These are phyloP conservation scores for Aphyosemion australe DNA, from an alignment of 2,113 vertebrate genomes.

Conservation along the genomic window DNA sequence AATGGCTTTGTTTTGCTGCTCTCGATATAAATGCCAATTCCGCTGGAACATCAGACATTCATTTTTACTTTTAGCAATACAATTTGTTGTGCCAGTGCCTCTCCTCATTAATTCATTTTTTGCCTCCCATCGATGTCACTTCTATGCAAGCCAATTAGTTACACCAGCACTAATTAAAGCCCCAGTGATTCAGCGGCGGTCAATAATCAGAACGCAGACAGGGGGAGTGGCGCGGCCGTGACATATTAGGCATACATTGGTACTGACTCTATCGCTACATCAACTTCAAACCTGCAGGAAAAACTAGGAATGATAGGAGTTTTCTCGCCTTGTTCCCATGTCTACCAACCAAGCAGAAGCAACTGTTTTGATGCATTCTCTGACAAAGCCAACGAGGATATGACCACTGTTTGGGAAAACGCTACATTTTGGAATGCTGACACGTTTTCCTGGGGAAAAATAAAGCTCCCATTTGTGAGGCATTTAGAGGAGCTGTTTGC, in stretches of 20 bases:
- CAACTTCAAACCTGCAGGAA: neutral
- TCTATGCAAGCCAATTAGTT: slow-evolving; percentile 68
- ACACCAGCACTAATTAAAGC: slow-evolving; percentile 71
- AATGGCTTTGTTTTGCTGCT: slow-evolving; percentile 17
- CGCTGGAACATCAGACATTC: slow-evolving; percentile 7
- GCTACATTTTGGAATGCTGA: slow-evolving; percentile 24
- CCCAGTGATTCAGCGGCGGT: slow-evolving; percentile 63
- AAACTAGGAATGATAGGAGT: neutral
- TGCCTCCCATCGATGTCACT: slow-evolving; percentile 66
- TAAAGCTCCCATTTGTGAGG: slow-evolving; percentile 19
- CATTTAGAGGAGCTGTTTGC: slow-evolving; percentile 20
- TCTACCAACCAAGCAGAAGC: too few species aligned
- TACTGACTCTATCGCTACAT: slow-evolving; percentile 14
- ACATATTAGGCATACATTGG: slow-evolving; percentile 38
- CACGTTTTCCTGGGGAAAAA: slow-evolving; percentile 44
- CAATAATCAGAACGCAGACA: slow-evolving; percentile 65
- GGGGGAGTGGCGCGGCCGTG: slow-evolving; percentile 32
- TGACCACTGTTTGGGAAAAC: slow-evolving; percentile 36
- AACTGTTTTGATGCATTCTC: too few species aligned
- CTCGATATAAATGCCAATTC: slow-evolving; percentile 28
- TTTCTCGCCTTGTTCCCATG: slow-evolving; percentile 6
- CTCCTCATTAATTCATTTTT: slow-evolving; percentile 63
- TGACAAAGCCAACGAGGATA: neutral
- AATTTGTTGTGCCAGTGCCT: slow-evolving; percentile 47
- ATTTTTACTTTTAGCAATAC: slow-evolving; percentile 42